Conservation (phyloP, 2,113 vertebrate genomes). For the Garra rufa region DNA sequence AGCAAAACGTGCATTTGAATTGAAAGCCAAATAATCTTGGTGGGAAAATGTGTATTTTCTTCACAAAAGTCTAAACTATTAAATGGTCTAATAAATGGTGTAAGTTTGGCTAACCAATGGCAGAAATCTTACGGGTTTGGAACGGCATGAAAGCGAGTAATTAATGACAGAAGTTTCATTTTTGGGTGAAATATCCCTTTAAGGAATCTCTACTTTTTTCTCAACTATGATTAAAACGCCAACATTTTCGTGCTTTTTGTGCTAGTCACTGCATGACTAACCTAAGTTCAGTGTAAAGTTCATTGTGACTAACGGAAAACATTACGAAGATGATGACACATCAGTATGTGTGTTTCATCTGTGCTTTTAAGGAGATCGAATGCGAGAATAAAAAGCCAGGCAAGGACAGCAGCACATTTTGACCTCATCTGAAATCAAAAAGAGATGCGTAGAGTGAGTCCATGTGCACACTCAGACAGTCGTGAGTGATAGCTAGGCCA, state of each 20-base stretch:
- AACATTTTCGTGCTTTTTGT: neutral
- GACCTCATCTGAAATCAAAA: conserved; percentile 30
- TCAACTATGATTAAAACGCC: neutral
- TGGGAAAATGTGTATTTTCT: neutral
- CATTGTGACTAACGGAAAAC: neutral
- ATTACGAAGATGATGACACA: neutral
- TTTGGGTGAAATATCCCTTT: too few relatives aligned
- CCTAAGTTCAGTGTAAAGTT: neutral
- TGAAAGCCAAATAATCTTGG: neutral
- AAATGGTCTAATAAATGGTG: too few relatives aligned
- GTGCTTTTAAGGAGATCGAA: conserved; percentile 13
- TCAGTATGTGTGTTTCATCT: conserved; percentile 10
- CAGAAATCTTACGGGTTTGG: too few relatives aligned
- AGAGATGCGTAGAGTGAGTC: conserved; percentile 1
- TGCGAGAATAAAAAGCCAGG: neutral
- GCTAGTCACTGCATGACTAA: neutral
- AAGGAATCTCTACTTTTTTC: neutral
- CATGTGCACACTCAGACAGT: conserved; percentile 18
- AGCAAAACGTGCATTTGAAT: conserved; percentile 21
- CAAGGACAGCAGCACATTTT: neutral
- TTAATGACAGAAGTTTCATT: too few relatives aligned
- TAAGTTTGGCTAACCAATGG: too few relatives aligned
- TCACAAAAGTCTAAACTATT: too few relatives aligned
- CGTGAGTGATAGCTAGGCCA: conserved; percentile 41
- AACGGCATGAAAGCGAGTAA: too few relatives aligned